These are phyloP conservation scores for Triplophysa dalaica DNA, from an alignment of 2,113 vertebrate genomes.

Conservation along the genomic window DNA sequence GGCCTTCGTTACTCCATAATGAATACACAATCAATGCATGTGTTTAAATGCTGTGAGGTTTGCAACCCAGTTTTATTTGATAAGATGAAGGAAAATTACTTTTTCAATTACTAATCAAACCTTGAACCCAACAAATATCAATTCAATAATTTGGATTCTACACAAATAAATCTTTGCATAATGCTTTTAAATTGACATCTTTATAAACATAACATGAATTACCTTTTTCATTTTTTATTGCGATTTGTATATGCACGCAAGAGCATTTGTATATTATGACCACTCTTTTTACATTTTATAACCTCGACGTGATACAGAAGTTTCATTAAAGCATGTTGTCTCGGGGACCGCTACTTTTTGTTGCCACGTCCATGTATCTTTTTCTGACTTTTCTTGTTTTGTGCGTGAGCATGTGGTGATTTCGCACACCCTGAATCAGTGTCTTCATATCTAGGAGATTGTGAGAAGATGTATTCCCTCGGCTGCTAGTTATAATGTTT, in stretches of 20 bases:
- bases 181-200: neutral
- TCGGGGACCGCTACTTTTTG: constrained; percentile 25
- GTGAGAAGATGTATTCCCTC: constrained; percentile 80
- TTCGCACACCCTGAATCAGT: constrained; percentile 66
- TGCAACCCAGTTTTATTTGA: neutral
- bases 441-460: constrained; percentile 64
- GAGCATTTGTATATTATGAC: too few species aligned
- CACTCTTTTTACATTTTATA: neutral
- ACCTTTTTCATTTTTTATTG: neutral
- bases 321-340: too few species aligned
- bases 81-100: neutral
- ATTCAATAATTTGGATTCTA: too few species aligned
- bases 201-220: neutral
- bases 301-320: neutral
- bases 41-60: constrained; percentile 8
- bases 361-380: constrained; percentile 11
- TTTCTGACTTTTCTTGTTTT: constrained; percentile 46
- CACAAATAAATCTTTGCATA: neutral
- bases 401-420: constrained; percentile 67
- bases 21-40: constrained; percentile 14
- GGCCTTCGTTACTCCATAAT: neutral
- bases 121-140: neutral
- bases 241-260: neutral
- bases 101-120: neutral
- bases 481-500: constrained; percentile 97